Conservation (phyloP, 2,888 invertebrate genomes). For the Eilema griseolum region DNA sequence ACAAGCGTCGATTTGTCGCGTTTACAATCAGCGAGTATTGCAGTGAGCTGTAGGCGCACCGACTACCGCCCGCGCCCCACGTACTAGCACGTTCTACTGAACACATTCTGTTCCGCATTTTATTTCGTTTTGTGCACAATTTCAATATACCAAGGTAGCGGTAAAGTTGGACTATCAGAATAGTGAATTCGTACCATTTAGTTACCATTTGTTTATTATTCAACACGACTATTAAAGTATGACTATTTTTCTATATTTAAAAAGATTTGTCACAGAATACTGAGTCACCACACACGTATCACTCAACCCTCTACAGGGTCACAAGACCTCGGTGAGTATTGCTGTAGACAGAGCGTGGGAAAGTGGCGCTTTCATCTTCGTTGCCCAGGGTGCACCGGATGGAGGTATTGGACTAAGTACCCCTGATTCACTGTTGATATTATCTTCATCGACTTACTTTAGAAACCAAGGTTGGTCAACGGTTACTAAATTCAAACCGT, state of each 20-base stretch:
- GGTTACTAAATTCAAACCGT: too few relatives aligned
- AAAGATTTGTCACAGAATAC: not conserved
- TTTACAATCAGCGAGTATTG: conserved; percentile 57
- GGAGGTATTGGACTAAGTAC: too few relatives aligned
- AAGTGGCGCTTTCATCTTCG: too few relatives aligned
- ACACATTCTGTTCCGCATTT: conserved; percentile 3
- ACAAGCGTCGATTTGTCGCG: conserved; percentile 58
- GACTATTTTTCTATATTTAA: not conserved
- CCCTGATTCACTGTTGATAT: too few relatives aligned
- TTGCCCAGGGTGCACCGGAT: not conserved
- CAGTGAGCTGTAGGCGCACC: conserved; percentile 34
- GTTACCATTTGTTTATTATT: not conserved
- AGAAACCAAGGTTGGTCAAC: too few relatives aligned
- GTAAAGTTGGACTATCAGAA: not conserved
- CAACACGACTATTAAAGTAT: too few relatives aligned
- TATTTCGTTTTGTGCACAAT: conserved; percentile 10
- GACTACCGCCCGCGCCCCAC: not conserved
- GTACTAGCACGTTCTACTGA: conserved; percentile 13
- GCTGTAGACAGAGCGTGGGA: too few relatives aligned
- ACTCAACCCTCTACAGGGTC: too few relatives aligned
- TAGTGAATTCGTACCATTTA: not conserved
- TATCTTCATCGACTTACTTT: too few relatives aligned
- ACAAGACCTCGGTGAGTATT: too few relatives aligned
- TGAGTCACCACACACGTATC: not conserved
- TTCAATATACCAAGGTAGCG: not conserved